Percentiles rank a stretch among this genome's conserved stretches.
Evolutionary conservation across 1,140 invertebrate species (phyloP).

Genomic region (Nymphalis io): DNA sequence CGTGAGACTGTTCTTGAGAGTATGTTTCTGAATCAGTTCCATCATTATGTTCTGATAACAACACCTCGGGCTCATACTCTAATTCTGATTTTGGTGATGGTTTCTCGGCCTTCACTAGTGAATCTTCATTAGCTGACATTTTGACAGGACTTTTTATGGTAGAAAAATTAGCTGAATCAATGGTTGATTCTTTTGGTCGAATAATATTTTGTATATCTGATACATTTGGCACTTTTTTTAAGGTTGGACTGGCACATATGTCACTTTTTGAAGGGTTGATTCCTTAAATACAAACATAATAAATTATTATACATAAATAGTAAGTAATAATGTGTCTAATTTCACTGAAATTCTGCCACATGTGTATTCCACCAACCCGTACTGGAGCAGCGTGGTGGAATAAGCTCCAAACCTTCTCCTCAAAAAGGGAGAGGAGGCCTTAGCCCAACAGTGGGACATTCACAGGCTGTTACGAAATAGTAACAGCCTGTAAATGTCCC

Average conservation of each 20-base stretch:
- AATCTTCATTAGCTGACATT: constrained; percentile 51
- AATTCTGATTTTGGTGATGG: constrained; percentile 74
- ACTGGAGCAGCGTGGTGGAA: too few species aligned
- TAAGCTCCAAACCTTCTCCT: too few species aligned
- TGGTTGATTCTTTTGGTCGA: constrained; percentile 57
- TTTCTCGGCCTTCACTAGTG: constrained; percentile 70
- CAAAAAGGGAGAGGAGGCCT: too few species aligned
- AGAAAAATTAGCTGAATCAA: constrained; percentile 50
- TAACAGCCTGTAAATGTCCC: too few species aligned
- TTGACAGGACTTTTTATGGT: constrained; percentile 66
- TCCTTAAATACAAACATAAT: constrained; percentile 48
- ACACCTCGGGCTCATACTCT: constrained; percentile 76
- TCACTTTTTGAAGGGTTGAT: constrained; percentile 75
- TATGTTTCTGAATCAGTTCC: constrained; percentile 62
- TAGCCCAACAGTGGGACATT: too few species aligned
- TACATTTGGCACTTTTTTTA: constrained; percentile 61
- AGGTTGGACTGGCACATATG: constrained; percentile 48
- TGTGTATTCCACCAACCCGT: too few species aligned
- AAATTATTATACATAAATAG: neutral
- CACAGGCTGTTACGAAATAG: too few species aligned
- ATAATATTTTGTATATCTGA: constrained; percentile 49
- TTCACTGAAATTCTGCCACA: too few species aligned
- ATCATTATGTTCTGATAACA: constrained; percentile 74
- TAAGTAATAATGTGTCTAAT: too few species aligned
- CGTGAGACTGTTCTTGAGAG: constrained; percentile 67